Evolutionary conservation across 2,113 vertebrate genomes (phyloP), one percentile per base, ranked within the genome.

Genomic region (Neopipo cinnamomea): DNA sequence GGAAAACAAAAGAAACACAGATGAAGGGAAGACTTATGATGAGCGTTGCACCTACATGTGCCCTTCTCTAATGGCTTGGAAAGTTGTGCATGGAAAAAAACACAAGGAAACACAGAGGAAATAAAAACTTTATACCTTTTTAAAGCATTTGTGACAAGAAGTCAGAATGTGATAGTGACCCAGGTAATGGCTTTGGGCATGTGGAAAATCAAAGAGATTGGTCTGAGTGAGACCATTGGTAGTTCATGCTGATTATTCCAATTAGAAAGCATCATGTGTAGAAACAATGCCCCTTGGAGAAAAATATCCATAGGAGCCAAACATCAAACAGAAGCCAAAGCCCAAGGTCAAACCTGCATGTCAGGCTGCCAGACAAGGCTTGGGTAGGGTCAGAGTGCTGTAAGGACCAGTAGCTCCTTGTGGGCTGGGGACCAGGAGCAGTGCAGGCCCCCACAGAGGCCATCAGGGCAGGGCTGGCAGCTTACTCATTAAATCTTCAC

Each of bases 381-480:
- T 21, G 27, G 15, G 8, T 27, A 85, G 9, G 7, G 22, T 55
- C 18, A 39, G 11, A 24, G 4, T 30, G 19, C 14, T 55, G 2
- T 33, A 33, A 84, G 14, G 14, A 22, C 11, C 3, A 9, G 7
- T 11, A 61, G 6, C 39, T 41, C 4, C 25, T 5, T 42, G 4
- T n/a, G 55, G 23, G 3, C 39, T 67, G 6, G 27, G 19, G 13
- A 0, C 12, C 27, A 49, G 0, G 0, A 53, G 14, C 11, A 23
- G 3, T n/a, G 12, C 2, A 2, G 21, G 0, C 1, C 2, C 5
- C 6, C 7, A 11, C 3, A 9, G 4, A 24, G 14, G 39, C 47
- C 2, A 3, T 44, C 22, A 70, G 41, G 11, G 7, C 41, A 52
- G 22, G 7, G 3, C 14, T 76, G 53, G 12, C 12, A 67, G 11